These are phyloP conservation scores for Trachops cirrhosus DNA, from an alignment of 2,797 vertebrate genomes.

Conservation along the genomic window DNA sequence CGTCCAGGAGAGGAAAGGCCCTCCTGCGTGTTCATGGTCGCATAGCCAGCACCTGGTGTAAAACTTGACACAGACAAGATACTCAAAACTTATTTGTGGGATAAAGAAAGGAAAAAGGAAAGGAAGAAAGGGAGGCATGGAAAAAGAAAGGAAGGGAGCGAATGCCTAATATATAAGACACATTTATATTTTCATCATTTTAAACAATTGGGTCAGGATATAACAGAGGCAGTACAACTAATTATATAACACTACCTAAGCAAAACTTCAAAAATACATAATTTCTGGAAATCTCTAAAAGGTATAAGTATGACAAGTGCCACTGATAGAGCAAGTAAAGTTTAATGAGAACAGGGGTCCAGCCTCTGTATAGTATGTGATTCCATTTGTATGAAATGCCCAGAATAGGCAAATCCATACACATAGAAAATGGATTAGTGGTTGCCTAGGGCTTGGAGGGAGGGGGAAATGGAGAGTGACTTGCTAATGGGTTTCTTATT, in stretches of 20 bases:
- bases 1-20: background rate
- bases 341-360: background rate
- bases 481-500: background rate
- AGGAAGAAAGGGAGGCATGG: background rate
- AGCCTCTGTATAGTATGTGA: background rate
- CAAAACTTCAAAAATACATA: background rate
- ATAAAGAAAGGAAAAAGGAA: background rate
- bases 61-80: background rate
- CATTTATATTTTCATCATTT: background rate
- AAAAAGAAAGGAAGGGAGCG: background rate
- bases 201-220: background rate
- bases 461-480: background rate
- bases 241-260: background rate
- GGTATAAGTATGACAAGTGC: background rate
- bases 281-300: slow-evolving; percentile 1
- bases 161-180: background rate
- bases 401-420: background rate
- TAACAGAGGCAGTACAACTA: background rate
- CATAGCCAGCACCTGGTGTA: background rate
- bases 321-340: background rate
- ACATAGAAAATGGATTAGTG: background rate
- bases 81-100: background rate
- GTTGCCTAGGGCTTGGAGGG: background rate
- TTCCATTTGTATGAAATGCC: background rate
- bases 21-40: background rate